Evolutionary conservation across 1,140 invertebrate genomes (phyloP).

Genomic region (Octopus sinensis): DNA sequence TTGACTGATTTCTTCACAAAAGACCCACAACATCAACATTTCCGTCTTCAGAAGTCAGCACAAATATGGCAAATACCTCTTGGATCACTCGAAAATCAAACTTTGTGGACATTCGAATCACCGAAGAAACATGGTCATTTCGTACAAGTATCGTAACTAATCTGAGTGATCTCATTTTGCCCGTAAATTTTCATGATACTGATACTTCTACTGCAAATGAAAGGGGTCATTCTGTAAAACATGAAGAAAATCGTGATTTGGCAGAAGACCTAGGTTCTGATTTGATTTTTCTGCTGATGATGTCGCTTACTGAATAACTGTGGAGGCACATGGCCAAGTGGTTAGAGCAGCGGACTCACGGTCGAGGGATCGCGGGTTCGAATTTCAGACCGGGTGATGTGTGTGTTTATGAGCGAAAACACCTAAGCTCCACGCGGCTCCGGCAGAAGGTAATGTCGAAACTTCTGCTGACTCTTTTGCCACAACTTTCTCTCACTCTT

Average conservation of each 20-base stretch:
- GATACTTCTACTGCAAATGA: not conserved
- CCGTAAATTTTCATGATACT: not conserved
- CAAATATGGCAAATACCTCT: not conserved
- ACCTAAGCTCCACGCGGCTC: too few relatives aligned
- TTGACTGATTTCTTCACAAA: slow-evolving; percentile 11
- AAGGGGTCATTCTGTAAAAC: not conserved
- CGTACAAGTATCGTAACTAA: not conserved
- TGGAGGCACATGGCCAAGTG: too few relatives aligned
- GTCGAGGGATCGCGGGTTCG: too few relatives aligned
- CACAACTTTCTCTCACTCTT: too few relatives aligned
- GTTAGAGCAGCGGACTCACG: too few relatives aligned
- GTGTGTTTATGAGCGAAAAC: too few relatives aligned
- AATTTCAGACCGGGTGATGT: too few relatives aligned
- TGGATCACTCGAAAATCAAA: not conserved
- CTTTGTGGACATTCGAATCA: not conserved
- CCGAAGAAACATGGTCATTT: not conserved
- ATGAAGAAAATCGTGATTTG: not conserved
- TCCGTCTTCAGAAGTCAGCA: slow-evolving; percentile 55
- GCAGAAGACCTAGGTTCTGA: not conserved
- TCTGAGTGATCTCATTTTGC: not conserved
- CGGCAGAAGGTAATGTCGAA: too few relatives aligned
- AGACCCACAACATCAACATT: slow-evolving; percentile 68
- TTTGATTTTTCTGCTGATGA: not conserved
- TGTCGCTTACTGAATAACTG: not conserved
- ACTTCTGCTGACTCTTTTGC: too few relatives aligned